phyloP scores from a whole-genome alignment of 1,140 invertebrate genomes.

The Belonocnema kinseyi region DNA sequence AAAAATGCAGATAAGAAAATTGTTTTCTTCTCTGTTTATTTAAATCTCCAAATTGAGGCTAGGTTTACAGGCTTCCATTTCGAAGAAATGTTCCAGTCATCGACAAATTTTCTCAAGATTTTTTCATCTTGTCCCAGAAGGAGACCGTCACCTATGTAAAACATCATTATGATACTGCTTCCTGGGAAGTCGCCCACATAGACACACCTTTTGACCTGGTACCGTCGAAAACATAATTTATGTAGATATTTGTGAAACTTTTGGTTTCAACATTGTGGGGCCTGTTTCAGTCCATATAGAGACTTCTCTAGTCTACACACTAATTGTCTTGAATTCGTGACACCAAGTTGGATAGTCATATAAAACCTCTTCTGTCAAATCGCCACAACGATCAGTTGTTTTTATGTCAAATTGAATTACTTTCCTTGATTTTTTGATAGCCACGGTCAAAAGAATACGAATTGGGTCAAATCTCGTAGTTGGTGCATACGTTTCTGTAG shows the following conservation, averaged over 20 bases:
- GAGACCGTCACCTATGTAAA: slow-evolving; percentile 33
- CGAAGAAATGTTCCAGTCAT: no score
- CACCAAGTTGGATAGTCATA: slow-evolving; percentile 63
- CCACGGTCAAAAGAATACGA: slow-evolving; percentile 54
- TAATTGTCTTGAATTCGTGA: slow-evolving; percentile 13
- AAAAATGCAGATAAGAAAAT: not conserved
- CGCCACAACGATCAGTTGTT: slow-evolving; percentile 52
- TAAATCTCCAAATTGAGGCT: no score
- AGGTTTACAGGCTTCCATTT: no score
- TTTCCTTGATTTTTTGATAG: slow-evolving; percentile 47
- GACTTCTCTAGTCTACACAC: slow-evolving; percentile 50
- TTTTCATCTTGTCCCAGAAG: not conserved
- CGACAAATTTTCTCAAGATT: not conserved
- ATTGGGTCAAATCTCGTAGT: slow-evolving; percentile 52
- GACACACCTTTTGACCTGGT: no score
- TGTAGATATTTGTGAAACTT: no score
- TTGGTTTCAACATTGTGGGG: slow-evolving; percentile 32
- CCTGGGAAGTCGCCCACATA: no score
- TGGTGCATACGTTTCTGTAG: slow-evolving; percentile 56
- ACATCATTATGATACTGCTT: slow-evolving; percentile 25
- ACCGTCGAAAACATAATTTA: no score
- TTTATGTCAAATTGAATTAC: slow-evolving; percentile 55
- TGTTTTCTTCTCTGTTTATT: no score
- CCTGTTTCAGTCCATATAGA: slow-evolving; percentile 54
- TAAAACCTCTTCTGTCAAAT: slow-evolving; percentile 61